These are phyloP conservation scores for Platerodrilus igneus DNA, from an alignment of 2,888 invertebrate species.

Conservation along the genomic window DNA sequence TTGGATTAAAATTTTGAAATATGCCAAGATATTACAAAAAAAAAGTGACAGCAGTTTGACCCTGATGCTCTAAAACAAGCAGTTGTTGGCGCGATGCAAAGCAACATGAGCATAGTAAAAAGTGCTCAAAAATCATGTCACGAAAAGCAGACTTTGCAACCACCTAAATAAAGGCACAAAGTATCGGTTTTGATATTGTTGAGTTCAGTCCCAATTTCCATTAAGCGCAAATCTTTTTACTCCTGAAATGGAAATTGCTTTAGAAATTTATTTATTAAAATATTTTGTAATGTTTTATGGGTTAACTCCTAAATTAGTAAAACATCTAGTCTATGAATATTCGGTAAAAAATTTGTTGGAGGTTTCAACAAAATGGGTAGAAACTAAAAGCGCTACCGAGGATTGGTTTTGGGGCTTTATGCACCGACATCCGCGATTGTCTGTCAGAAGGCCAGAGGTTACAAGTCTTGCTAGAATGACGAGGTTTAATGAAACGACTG, in stretches of 20 bases:
- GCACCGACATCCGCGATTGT: conserved; percentile 5
- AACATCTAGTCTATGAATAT: conserved; percentile 32
- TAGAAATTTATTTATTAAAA: conserved; percentile 4
- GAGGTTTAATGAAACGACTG: conserved; percentile 20
- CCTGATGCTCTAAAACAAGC: neutral
- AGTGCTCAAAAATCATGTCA: too few relatives aligned
- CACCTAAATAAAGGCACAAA: conserved; percentile 1
- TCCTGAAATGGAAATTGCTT: neutral
- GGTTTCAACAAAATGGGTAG: conserved; percentile 5
- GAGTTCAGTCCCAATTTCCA: neutral
- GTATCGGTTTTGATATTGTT: neutral
- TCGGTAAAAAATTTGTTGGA: conserved; percentile 17
- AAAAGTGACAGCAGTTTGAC: neutral
- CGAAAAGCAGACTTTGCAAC: neutral
- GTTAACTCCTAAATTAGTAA: conserved; percentile 28
- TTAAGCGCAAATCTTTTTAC: neutral
- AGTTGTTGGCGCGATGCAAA: neutral
- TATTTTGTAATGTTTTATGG: conserved; percentile 24
- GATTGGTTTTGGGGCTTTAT: conserved; percentile 13
- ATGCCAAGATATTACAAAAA: conserved; percentile 2
- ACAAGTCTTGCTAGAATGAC: conserved; percentile 20
- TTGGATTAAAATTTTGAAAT: too few relatives aligned
- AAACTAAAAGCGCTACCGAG: conserved; percentile 12
- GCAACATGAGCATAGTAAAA: neutral
- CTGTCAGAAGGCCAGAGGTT: conserved; percentile 13